phyloP scores from a whole-genome alignment of 2,797 vertebrate species.

The Eulemur mongoz region DNA sequence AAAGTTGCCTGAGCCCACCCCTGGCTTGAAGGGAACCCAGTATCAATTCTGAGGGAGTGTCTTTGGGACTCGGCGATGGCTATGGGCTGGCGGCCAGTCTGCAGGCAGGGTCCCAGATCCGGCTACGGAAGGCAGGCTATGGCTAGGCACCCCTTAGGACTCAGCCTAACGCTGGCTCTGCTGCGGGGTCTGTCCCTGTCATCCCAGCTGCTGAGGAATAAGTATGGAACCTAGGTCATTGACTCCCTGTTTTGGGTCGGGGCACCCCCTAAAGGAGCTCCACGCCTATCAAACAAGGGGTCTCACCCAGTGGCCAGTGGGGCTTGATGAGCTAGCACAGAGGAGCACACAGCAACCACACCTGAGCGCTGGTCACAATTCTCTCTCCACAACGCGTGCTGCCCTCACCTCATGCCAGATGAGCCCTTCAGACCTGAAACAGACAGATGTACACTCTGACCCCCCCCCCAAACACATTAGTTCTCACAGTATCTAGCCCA shows the following conservation, averaged over 20 bases:
- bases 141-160: neutral
- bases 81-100: neutral
- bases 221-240: neutral
- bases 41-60: neutral
- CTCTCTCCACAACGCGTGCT: fast-evolving
- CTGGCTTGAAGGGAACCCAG: neutral
- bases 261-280: neutral
- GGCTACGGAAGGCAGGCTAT: fast-evolving
- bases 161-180: neutral
- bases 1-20: neutral
- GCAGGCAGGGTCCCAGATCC: neutral
- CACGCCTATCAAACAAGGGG: neutral
- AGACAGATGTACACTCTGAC: neutral
- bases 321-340: neutral
- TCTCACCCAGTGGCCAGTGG: too few species aligned
- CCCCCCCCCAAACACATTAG: neutral
- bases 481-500: fast-evolving
- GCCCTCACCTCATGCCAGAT: fast-evolving
- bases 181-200: neutral
- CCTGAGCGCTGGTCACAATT: too few species aligned
- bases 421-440: neutral
- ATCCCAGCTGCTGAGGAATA: neutral
- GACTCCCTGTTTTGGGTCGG: neutral
- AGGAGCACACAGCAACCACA: neutral
- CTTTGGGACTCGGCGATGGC: neutral